Percentiles rank a stretch among this genome's conserved stretches.
Conservation (phyloP, 2,113 vertebrate species). For the Heloderma charlesbogerti region DNA sequence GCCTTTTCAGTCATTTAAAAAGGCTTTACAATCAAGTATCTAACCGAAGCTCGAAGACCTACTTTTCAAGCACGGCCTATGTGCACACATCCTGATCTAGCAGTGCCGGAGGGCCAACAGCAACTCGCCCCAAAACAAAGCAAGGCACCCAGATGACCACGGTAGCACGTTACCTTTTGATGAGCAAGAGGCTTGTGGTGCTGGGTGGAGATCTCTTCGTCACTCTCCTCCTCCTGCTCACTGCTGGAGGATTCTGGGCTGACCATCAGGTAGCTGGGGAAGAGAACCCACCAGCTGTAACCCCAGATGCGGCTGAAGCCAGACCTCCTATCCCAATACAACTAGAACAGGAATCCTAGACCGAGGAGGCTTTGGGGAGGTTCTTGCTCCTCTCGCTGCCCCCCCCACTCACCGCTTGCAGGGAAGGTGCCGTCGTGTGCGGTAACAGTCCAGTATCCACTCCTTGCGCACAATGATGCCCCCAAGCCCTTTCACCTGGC, state of each 20-base stretch:
- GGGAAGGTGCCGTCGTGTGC: conserved; percentile 83
- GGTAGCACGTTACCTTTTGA: conserved; percentile 10
- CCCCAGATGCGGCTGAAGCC: neutral
- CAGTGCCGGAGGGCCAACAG: neutral
- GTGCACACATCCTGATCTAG: neutral
- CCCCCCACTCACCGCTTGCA: conserved; percentile 77
- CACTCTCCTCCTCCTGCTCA: conserved; percentile 66
- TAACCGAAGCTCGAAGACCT: neutral
- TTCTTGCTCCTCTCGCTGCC: neutral
- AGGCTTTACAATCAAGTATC: neutral
- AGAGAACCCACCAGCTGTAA: neutral
- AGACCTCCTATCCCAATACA: neutral
- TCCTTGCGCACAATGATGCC: conserved; percentile 89
- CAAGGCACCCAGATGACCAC: neutral
- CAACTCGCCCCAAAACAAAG: neutral
- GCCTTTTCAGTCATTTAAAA: neutral
- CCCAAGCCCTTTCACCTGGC: conserved; percentile 88
- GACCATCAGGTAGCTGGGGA: conserved; percentile 85
- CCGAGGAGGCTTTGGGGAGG: too few species aligned
- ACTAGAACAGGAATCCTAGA: neutral
- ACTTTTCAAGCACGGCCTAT: neutral
- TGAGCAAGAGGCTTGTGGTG: conserved; percentile 15
- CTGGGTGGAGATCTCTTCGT: conserved; percentile 45
- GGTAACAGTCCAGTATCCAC: conserved; percentile 90
- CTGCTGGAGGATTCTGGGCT: conserved; percentile 83